phyloP scores from a whole-genome alignment of 2,888 invertebrate genomes.

The Stramonita haemastoma region DNA sequence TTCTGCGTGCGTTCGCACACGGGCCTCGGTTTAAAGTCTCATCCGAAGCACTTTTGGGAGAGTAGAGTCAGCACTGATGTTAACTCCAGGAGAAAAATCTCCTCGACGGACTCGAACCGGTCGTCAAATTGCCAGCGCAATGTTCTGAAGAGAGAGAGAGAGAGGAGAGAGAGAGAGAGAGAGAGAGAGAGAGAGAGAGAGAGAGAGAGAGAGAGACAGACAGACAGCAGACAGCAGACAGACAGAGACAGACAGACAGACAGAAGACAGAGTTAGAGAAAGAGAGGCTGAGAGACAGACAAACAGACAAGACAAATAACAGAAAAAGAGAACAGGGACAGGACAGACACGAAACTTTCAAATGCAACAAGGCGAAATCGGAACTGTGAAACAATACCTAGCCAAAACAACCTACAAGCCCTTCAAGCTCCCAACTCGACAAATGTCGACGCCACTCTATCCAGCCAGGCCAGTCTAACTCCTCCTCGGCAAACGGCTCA shows the following conservation, averaged over 20 bases:
- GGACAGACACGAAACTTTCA: neutral
- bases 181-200: constrained; percentile 21
- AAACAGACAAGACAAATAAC: too few relatives aligned
- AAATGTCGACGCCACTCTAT: constrained; percentile 11
- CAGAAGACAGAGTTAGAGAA: too few relatives aligned
- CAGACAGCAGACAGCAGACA: neutral
- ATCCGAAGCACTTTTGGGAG: too few relatives aligned
- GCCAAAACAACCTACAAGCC: neutral
- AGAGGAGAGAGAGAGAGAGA: neutral
- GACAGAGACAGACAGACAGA: neutral
- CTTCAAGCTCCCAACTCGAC: neutral
- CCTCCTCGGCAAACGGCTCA: neutral
- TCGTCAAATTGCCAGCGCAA: too few relatives aligned
- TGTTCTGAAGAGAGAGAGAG: too few relatives aligned
- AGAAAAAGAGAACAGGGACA: too few relatives aligned
- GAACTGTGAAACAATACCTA: neutral
- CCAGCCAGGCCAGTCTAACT: neutral
- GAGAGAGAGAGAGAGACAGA: neutral
- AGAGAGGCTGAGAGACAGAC: too few relatives aligned
- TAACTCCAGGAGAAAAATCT: too few relatives aligned
- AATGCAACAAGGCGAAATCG: neutral
- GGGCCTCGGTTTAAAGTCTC: too few relatives aligned
- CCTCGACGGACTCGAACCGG: too few relatives aligned
- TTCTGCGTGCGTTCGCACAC: too few relatives aligned
- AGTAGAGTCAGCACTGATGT: too few relatives aligned